phyloP scores from a whole-genome alignment of 2,113 vertebrate genomes.

The Manacus vitellinus region DNA sequence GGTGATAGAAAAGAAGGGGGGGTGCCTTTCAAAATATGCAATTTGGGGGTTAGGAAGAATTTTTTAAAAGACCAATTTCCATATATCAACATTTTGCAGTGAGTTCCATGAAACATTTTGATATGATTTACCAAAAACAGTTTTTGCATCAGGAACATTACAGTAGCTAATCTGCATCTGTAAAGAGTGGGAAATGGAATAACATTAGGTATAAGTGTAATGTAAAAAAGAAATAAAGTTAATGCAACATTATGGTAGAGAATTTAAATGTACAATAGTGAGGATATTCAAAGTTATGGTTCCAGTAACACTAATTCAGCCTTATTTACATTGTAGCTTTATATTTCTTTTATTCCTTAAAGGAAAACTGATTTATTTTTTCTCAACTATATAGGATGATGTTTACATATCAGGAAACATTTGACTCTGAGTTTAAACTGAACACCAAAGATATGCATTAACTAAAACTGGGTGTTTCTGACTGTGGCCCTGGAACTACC shows the following conservation, averaged over 20 bases:
- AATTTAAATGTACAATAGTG: conserved; percentile 66
- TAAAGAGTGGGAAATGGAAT: conserved; percentile 76
- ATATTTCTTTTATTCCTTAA: conserved; percentile 38
- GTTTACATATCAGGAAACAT: neutral
- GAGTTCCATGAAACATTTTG: conserved; percentile 78
- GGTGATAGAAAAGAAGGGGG: conserved; percentile 30
- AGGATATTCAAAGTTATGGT: conserved; percentile 57
- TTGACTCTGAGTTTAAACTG: conserved; percentile 7
- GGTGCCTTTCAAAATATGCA: conserved; percentile 53
- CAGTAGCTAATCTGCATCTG: conserved; percentile 77
- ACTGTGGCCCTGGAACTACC: neutral
- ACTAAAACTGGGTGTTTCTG: neutral
- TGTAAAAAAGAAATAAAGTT: conserved; percentile 57
- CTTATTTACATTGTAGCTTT: conserved; percentile 23
- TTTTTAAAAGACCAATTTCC: conserved; percentile 77
- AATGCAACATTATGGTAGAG: conserved; percentile 62
- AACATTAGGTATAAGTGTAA: conserved; percentile 75
- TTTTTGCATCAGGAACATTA: conserved; percentile 71
- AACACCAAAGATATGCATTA: neutral
- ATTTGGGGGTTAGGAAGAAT: conserved; percentile 71
- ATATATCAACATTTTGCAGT: conserved; percentile 76
- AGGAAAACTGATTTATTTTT: conserved; percentile 20
- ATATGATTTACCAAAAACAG: conserved; percentile 82
- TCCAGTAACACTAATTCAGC: conserved; percentile 53
- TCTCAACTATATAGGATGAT: neutral